Evolutionary conservation across 1,140 invertebrate species (phyloP), one percentile per base, ranked within the genome.

Genomic region (Adelges cooleyi): DNA sequence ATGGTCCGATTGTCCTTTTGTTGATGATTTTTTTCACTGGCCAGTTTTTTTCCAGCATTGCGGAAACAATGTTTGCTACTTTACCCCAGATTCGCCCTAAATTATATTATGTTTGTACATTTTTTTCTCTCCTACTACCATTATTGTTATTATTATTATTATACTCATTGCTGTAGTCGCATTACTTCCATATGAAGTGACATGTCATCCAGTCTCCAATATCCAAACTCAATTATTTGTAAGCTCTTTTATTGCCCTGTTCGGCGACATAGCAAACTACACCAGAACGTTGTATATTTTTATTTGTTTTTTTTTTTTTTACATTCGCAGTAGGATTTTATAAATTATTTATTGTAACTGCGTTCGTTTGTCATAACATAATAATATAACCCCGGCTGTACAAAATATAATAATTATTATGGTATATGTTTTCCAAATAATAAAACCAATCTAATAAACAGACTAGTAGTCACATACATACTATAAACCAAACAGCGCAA

Each of bases 131-230:
- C n/a, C n/a, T n/a, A n/a, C n/a, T n/a, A n/a, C n/a, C n/a, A 59
- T 59, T 59, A 59, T 59, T 62, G 22, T 42, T 20, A 54, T 59
- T 20, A 6, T 48, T 59, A 59, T 18, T 59, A 59, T 46, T 59
- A 46, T 46, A 18, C 40, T 46, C 40, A 59, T 59, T 46, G 42
- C 56, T 29, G 11, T 18, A 46, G 40, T 46, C 56, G 56, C 8
- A 62, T 62, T 62, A 62, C 42, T 62, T 62, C 56, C 56, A 48
- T 62, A 29, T 42, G 56, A 62, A 62, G 56, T 62, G 56, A 42
- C 27, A 22, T 62, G 42, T 46, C 56, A 20, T 62, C 56, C 10
- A 62, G 53, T 56, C 53, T 18, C 40, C 13, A n/a, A 29, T 20
- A 15, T 29, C 25, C 18, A 29, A 48, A 46, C 56, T 48, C 56